Conservation (phyloP, 2,888 invertebrate species). For the Baccha elongata region DNA sequence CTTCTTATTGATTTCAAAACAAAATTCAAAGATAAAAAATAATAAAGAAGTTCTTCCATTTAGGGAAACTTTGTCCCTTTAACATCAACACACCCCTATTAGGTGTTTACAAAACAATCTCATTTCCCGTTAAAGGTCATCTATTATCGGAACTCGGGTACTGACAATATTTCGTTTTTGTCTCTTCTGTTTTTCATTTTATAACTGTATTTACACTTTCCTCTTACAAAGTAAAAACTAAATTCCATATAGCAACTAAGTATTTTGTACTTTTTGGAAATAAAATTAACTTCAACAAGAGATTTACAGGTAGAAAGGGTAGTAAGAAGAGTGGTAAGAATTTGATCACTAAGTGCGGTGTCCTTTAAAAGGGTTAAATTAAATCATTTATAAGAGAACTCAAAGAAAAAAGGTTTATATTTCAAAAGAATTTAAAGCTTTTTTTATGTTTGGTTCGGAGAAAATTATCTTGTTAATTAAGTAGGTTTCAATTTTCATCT, state of each 20-base stretch:
- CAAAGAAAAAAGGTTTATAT: not conserved
- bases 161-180: conserved; percentile 28
- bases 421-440: not conserved
- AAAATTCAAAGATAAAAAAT: not conserved
- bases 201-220: conserved; percentile 48
- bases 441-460: not conserved
- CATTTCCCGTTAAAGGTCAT: conserved; percentile 60
- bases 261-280: conserved; percentile 49
- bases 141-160: conserved; percentile 29
- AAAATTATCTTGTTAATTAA: not conserved
- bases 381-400: not conserved
- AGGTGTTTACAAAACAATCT: conserved; percentile 32
- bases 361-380: not conserved
- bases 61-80: not conserved
- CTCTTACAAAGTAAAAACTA: conserved; percentile 52
- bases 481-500: not conserved
- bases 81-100: not conserved
- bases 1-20: not conserved
- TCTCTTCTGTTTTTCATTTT: conserved; percentile 18
- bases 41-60: not conserved
- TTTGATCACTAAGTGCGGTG: not conserved
- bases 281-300: not conserved
- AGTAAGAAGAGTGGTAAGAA: not conserved
- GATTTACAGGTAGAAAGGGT: not conserved
- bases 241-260: conserved; percentile 62